Evolutionary conservation across 2,888 invertebrate genomes (phyloP).

Genomic region (Eutolmus rufibarbis): DNA sequence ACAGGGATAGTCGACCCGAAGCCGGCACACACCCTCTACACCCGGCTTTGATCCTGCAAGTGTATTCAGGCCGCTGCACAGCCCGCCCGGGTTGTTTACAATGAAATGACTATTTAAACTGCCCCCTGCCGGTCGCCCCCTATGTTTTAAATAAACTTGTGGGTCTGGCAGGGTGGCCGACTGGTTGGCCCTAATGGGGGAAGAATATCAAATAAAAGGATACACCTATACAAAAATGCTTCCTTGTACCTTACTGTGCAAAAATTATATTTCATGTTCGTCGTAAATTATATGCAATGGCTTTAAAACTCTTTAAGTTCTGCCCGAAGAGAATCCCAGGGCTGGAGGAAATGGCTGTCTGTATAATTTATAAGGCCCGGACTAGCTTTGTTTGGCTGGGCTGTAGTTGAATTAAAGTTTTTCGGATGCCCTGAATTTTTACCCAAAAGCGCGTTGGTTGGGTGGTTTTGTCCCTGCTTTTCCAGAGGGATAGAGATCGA

Average conservation of each 20-base stretch:
- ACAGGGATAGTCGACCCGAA: neutral
- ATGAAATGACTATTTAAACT: slow-evolving; percentile 39
- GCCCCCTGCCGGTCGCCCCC: neutral
- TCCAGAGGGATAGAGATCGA: neutral
- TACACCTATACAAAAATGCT: slow-evolving; percentile 37
- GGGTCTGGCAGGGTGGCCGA: slow-evolving; percentile 2
- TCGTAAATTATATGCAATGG: slow-evolving; percentile 29
- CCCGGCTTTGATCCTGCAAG: neutral
- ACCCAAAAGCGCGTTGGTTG: neutral
- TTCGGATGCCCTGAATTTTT: slow-evolving; percentile 33
- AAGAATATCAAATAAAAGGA: slow-evolving; percentile 31
- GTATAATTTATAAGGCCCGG: slow-evolving; percentile 28
- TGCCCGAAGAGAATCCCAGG: neutral
- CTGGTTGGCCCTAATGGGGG: slow-evolving; percentile 15
- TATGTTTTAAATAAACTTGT: slow-evolving; percentile 38
- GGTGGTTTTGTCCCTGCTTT: neutral
- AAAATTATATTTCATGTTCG: slow-evolving; percentile 23
- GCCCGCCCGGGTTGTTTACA: slow-evolving; percentile 35
- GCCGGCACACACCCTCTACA: neutral
- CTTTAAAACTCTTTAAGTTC: slow-evolving; percentile 33
- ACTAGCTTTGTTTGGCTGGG: slow-evolving; percentile 25
- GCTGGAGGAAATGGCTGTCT: slow-evolving; percentile 28
- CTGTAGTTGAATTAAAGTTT: slow-evolving; percentile 28
- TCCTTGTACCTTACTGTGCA: slow-evolving; percentile 35
- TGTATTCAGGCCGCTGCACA: neutral